These are phyloP conservation scores for Tenthredo notha DNA, from an alignment of 2,888 invertebrate species.

Conservation along the genomic window DNA sequence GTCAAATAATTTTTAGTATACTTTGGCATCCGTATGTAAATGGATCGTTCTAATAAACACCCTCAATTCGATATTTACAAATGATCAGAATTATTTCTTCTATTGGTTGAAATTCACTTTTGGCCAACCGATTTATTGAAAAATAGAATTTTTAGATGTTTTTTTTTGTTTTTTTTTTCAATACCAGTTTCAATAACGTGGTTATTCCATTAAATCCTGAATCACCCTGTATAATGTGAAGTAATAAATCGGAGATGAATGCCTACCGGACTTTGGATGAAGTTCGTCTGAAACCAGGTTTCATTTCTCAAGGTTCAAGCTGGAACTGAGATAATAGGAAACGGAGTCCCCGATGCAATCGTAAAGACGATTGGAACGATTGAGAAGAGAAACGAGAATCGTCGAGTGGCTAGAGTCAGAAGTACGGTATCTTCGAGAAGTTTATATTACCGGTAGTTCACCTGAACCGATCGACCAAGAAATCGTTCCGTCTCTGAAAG, in stretches of 20 bases:
- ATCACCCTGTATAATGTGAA: not conserved
- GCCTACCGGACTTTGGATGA: not conserved
- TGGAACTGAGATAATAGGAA: conserved; percentile 31
- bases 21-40: not conserved
- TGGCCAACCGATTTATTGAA: not conserved
- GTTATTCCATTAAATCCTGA: not conserved
- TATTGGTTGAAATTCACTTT: not conserved
- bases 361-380: conserved; percentile 16
- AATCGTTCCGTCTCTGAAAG: not conserved
- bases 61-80: not conserved
- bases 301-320: conserved; percentile 27
- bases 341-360: conserved; percentile 35
- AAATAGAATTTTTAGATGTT: not conserved
- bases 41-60: not conserved
- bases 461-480: not conserved
- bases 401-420: not conserved
- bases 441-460: conserved; percentile 17
- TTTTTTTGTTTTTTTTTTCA: no score
- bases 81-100: not conserved
- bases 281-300: not conserved
- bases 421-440: not conserved
- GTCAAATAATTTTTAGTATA: not conserved
- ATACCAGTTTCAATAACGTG: no score
- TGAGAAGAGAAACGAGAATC: not conserved
- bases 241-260: not conserved